Evolutionary conservation across 2,113 vertebrate genomes (phyloP), one percentile per base, ranked within the genome.

Genomic region (Cololabis saira): DNA sequence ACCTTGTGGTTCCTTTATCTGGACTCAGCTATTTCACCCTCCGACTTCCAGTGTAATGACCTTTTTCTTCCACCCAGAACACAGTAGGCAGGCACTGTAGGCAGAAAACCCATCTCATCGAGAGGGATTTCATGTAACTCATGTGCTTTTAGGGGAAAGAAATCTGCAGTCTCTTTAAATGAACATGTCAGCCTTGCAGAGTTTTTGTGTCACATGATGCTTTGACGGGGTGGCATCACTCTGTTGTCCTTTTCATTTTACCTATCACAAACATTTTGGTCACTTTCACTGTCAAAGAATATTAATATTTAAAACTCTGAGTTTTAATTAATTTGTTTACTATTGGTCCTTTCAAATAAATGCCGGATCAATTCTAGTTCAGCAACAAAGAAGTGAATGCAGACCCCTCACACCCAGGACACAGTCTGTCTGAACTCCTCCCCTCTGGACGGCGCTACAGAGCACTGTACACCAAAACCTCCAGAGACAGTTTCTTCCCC

Each of bases 1-100:
- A 72, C 75, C 37, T 61, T 75, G 70, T 75, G 55, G 40, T 66
- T 30, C 48, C 43, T 76, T 67, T 69, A 55, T 78, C 61, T 68
- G 72, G 64, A 82, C 61, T 82, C 74, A 71, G 74, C 67, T 77
- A 60, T 71, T 81, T 59, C 21, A 27, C 48, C 67, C 58, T 75
- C 72, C 71, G 70, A 65, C 77, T 83, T 49, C 33, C 45, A 62
- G n/a, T 56, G 9, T 68, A 78, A 83, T 80, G 78, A 80, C 76
- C 76, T 82, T 83, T 80, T 62, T 76, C 57, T 48, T 67, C 42
- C 72, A 67, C 43, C 61, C 75, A 81, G 57, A 79, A 75, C 57
- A 17, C n/a, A n/a, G n/a, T n/a, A n/a, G n/a, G n/a, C n/a, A n/a
- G n/a, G n/a, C 58, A 54, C 56, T 67, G 50, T 67, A 15, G 66